Evolutionary conservation across 2,797 vertebrate genomes (phyloP).

Genomic region (Mallotus villosus): DNA sequence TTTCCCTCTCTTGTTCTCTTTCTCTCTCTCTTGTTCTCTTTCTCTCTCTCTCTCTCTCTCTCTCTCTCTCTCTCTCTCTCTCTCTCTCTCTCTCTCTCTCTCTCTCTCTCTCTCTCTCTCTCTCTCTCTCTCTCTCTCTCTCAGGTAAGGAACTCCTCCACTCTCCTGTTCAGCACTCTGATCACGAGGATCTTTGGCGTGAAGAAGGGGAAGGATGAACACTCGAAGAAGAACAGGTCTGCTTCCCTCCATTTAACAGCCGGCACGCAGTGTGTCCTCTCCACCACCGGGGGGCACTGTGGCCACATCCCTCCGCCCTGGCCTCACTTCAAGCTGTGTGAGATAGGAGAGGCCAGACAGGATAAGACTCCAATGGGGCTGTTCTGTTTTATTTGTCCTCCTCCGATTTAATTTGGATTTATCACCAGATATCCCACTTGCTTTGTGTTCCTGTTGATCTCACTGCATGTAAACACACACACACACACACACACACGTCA

Average conservation of each 20-base stretch:
- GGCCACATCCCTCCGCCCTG: slow-evolving; percentile 37
- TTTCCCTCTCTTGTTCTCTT: background rate
- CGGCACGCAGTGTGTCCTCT: background rate
- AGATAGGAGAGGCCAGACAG: background rate
- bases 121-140: background rate
- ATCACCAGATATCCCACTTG: background rate
- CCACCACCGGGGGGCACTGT: slow-evolving; percentile 65
- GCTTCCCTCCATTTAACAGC: background rate
- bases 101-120: background rate
- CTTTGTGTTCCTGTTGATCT: background rate
- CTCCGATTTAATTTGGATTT: background rate
- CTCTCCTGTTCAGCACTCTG: slow-evolving; percentile 93
- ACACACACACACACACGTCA: background rate
- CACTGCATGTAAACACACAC: background rate
- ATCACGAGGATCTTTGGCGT: slow-evolving; percentile 98
- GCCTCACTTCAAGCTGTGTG: slow-evolving; percentile 2
- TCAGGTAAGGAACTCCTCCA: slow-evolving; percentile 96
- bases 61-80: background rate
- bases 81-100: slow-evolving; percentile 3
- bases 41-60: background rate
- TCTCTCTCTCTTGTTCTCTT: slow-evolving; percentile 8
- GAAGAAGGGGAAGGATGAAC: slow-evolving; percentile 93
- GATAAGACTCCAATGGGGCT: no score
- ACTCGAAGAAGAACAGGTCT: slow-evolving; percentile 94
- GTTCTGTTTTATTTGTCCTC: no score